Evolutionary conservation across 1,140 invertebrate genomes (phyloP), one percentile per base, ranked within the genome.

Genomic region (Meloidogyne hapla): DNA sequence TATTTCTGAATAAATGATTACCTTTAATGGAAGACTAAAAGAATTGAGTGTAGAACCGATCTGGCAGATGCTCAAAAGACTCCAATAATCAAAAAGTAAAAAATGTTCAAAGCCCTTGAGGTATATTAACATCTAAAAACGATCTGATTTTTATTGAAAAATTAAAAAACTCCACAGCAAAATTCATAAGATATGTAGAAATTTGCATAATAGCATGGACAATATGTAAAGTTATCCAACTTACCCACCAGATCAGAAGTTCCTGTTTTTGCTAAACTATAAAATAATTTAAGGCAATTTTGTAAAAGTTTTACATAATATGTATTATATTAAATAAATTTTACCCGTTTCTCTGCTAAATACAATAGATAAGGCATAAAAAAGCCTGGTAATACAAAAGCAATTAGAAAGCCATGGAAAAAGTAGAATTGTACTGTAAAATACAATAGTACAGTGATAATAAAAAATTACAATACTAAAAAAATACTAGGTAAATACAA

Each of bases 141-240:
- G 4, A 62, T 13, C 12, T 63, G 10, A 6, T 63, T 8, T 18
- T 70, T 70, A 15, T 62, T 56, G 6, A 13, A 23, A 23, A n/a
- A 68, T 15, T 61, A 10, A 1, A 1, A 45, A 25, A 40, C 12
- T 62, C 64, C 33, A 73, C 71, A 13, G 71, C 56, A 18, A 56
- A 73, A 15, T 73, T 63, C 9, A 73, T 10, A 21, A 26, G 8
- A 61, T 73, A 63, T 1, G 71, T 73, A 2, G 73, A 75, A 42
- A 77, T 25, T 25, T 67, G 75, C 64, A 77, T 68, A 12, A 65
- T 13, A 10, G 76, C 33, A 13, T 77, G 76, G 0, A 73, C 74
- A 66, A 77, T 77, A 38, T 77, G 76, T 25, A 77, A 23, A 18
- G 76, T 75, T 25, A 77, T 77, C 76, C 76, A 77, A 38, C 76